phyloP scores from a whole-genome alignment of 2,113 vertebrate genomes.

The Parus major region DNA sequence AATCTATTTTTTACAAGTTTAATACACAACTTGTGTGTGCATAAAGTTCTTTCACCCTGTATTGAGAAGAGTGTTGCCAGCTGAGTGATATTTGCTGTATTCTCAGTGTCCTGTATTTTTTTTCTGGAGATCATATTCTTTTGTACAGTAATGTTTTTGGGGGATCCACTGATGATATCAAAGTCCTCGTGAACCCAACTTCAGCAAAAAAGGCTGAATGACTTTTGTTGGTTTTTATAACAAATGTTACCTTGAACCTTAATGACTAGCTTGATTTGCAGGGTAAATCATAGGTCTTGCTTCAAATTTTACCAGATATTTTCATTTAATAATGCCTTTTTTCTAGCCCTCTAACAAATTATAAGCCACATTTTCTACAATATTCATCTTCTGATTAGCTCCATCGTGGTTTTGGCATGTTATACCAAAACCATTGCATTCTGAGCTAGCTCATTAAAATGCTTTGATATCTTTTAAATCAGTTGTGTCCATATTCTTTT shows the following conservation, averaged over 20 bases:
- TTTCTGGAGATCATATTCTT: background rate
- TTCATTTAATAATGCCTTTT: background rate
- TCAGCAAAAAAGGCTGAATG: background rate
- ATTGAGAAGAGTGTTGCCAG: background rate
- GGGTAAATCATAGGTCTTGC: background rate
- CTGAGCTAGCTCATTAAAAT: background rate
- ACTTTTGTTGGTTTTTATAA: background rate
- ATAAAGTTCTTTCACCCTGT: background rate
- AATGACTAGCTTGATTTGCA: background rate
- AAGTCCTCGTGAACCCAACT: background rate
- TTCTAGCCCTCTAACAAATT: background rate
- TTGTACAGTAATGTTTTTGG: background rate
- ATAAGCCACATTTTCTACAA: accelerated
- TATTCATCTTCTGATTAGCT: background rate
- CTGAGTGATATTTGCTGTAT: background rate
- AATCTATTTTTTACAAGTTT: background rate
- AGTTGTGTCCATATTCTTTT: background rate
- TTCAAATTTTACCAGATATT: background rate
- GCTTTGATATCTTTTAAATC: background rate
- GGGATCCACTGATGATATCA: background rate
- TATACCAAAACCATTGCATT: background rate
- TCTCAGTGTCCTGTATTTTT: background rate
- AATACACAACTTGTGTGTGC: background rate
- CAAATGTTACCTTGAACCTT: background rate
- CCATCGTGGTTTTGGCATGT: background rate